These are phyloP conservation scores for Drosophila biarmipes DNA, from an alignment of 1,140 invertebrate genomes.

Conservation along the genomic window DNA sequence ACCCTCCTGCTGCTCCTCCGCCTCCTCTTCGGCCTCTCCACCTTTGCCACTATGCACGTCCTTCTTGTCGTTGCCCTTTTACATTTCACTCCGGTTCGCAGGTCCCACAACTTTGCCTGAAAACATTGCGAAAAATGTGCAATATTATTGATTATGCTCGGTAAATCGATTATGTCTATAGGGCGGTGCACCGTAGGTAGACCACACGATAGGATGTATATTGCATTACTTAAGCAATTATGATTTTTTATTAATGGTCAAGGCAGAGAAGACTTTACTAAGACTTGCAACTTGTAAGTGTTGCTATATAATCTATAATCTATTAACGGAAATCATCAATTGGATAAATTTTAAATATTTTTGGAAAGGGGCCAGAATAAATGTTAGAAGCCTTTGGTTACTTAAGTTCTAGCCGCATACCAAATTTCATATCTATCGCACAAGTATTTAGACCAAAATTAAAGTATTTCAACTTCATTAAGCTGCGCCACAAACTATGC, in stretches of 20 bases:
- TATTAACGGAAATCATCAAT: too few relatives aligned
- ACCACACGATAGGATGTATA: conserved; percentile 20
- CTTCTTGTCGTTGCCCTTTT: conserved; percentile 69
- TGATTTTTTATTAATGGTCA: conserved; percentile 2
- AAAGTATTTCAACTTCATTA: not conserved
- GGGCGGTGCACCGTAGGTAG: conserved; percentile 8
- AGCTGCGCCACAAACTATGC: not conserved
- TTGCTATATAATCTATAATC: too few relatives aligned
- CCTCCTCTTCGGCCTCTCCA: conserved; percentile 14
- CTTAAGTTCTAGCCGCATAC: not conserved
- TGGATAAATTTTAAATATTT: too few relatives aligned
- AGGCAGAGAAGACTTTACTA: too few relatives aligned
- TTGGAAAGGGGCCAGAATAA: too few relatives aligned
- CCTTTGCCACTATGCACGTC: conserved; percentile 43
- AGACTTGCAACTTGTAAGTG: too few relatives aligned
- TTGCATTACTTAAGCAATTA: conserved; percentile 32
- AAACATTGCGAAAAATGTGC: conserved; percentile 18
- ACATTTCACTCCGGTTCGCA: conserved; percentile 51
- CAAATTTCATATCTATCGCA: not conserved
- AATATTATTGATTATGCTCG: conserved; percentile 25
- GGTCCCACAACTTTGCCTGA: conserved; percentile 51
- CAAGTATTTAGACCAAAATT: not conserved
- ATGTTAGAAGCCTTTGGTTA: too few relatives aligned
- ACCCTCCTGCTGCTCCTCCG: not conserved
- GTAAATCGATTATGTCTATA: conserved; percentile 35